Evolutionary conservation across 2,888 invertebrate species (phyloP).

Genomic region (Ligdia adustata): DNA sequence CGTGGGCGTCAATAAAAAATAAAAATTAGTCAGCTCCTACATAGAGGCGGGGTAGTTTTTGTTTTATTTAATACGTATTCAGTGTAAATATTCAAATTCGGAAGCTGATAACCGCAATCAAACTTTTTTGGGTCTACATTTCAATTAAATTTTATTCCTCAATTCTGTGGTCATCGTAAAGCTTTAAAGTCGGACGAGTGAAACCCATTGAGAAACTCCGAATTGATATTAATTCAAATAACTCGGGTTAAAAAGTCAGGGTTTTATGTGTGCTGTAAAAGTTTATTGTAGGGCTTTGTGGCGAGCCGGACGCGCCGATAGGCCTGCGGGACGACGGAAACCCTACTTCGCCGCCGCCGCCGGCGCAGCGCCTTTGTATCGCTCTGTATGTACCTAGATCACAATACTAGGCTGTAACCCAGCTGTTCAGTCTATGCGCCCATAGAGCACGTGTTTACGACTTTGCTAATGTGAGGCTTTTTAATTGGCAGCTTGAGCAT

Average conservation of each 20-base stretch:
- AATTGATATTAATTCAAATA: constrained; percentile 85
- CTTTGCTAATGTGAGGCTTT: constrained; percentile 8
- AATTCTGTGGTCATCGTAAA: constrained; percentile 81
- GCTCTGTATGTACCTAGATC: neutral
- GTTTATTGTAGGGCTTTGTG: constrained; percentile 83
- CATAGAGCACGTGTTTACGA: constrained; percentile 17
- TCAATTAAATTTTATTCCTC: constrained; percentile 84
- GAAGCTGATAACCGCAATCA: constrained; percentile 82
- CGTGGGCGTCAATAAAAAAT: too few species aligned
- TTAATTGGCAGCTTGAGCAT: constrained; percentile 15
- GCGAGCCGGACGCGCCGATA: constrained; percentile 80
- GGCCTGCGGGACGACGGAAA: constrained; percentile 67
- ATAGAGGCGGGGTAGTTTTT: constrained; percentile 39
- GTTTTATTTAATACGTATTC: constrained; percentile 56
- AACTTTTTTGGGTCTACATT: constrained; percentile 78
- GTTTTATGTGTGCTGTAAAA: constrained; percentile 83
- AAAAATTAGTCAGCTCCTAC: constrained; percentile 1
- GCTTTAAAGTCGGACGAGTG: constrained; percentile 83
- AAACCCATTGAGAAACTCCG: constrained; percentile 84
- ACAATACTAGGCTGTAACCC: constrained; percentile 37
- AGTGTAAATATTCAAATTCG: constrained; percentile 83
- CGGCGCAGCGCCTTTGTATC: constrained; percentile 41
- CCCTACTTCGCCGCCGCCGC: constrained; percentile 30
- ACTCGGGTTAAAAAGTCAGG: constrained; percentile 83
- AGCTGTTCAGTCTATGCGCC: constrained; percentile 30